These are phyloP conservation scores for Hydrozoanthus tunicans DNA, from an alignment of 64 coral and sea anemone genomes.

Conservation along the genomic window DNA sequence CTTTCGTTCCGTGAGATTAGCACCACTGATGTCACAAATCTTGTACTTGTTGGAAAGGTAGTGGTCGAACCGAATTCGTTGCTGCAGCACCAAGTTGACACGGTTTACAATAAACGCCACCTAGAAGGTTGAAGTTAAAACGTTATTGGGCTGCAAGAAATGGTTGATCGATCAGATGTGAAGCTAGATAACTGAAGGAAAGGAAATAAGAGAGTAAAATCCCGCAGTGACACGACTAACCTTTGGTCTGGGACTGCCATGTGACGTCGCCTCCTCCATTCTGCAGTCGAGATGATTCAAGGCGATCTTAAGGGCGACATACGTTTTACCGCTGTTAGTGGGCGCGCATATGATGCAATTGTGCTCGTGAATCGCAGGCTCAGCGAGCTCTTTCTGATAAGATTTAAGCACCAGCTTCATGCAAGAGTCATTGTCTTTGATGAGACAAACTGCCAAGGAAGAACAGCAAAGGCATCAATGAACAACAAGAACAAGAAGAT, in stretches of 20 bases:
- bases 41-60: conserved; percentile 71
- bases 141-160: no score
- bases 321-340: conserved; percentile 27
- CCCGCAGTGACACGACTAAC: not conserved
- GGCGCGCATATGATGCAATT: conserved; percentile 34
- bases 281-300: not conserved
- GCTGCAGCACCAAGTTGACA: conserved; percentile 78
- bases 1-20: conserved; percentile 55
- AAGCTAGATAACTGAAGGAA: no score
- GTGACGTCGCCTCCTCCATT: not conserved
- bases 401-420: not conserved
- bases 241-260: not conserved
- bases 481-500: no score
- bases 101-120: conserved; percentile 80
- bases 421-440: conserved; percentile 10
- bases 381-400: conserved; percentile 15
- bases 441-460: conserved; percentile 11
- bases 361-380: not conserved
- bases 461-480: not conserved
- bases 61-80: conserved; percentile 76
- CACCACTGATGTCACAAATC: conserved; percentile 72
- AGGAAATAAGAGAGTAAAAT: no score
- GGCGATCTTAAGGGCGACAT: conserved; percentile 15
- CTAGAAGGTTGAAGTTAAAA: not conserved
- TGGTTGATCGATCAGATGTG: no score